phyloP scores from a whole-genome alignment of 2,888 invertebrate species.

The Andricus curvator region DNA sequence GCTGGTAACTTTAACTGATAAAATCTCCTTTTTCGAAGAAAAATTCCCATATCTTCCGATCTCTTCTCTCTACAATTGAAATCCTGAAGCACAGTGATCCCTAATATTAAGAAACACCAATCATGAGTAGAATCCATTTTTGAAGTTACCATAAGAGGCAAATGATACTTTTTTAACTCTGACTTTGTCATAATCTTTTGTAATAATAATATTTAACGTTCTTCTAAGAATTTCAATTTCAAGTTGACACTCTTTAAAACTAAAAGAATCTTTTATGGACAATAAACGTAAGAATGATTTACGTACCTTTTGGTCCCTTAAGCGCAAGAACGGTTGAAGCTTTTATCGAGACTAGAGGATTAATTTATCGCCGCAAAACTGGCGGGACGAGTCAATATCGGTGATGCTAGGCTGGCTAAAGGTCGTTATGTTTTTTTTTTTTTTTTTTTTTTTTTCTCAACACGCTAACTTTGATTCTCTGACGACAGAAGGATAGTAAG shows the following conservation, averaged over 20 bases:
- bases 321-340: constrained; percentile 23
- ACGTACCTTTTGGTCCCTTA: constrained; percentile 13
- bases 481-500: constrained; percentile 25
- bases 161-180: not conserved
- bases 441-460: not conserved
- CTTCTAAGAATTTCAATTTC: constrained; percentile 16
- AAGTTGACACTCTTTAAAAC: constrained; percentile 1
- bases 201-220: not conserved
- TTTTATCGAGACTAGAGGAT: constrained; percentile 13
- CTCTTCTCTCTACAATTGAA: too few species aligned
- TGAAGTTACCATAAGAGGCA: not conserved
- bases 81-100: too few species aligned
- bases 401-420: constrained; percentile 8
- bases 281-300: constrained; percentile 12
- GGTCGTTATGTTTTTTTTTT: not conserved
- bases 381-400: constrained; percentile 23
- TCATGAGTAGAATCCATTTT: not conserved
- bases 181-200: not conserved
- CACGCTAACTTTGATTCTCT: not conserved
- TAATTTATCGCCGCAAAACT: constrained; percentile 16
- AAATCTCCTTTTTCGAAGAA: too few species aligned
- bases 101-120: not conserved
- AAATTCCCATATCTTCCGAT: too few species aligned
- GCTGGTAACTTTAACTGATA: too few species aligned
- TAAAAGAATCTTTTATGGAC: constrained; percentile 8